Evolutionary conservation across 2,888 invertebrate species (phyloP), one percentile per base, ranked within the genome.

Genomic region (Drosophila algonquin): DNA sequence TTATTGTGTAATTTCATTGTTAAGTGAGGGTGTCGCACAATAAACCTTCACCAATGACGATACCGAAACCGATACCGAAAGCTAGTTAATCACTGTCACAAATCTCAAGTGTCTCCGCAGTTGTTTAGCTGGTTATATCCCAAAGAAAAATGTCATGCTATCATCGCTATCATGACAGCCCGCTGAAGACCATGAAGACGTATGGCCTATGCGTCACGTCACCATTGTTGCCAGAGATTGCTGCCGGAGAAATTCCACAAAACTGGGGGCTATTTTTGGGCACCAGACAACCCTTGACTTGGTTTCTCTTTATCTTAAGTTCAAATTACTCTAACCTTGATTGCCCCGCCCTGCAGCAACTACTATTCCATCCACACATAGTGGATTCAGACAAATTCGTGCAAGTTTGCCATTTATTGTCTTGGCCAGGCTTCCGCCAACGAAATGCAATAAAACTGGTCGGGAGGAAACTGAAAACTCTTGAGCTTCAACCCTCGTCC

Each of bases 71-170:
- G 18, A 14, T 46, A 52, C 40, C 24, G 12, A 7, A 24, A 48
- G 67, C 52, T 70, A 78, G 53, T 84, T 81, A 65, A 87, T 81
- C 81, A 83, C 53, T 81, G 81, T 83, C 81, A 76, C 32, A 46
- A 12, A 24, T 6, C n/a, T 79, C 60, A 58, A 75, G 70, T 73
- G 56, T 30, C 21, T 44, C 24, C 46, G 18, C 10, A n/a, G 24
- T 4, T 8, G 21, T 53, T 45, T 18, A 58, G 21, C 6, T 14
- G 21, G 53, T 45, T 18, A 58, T 57, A 72, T 63, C 68, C 59
- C 62, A 55, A 21, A 44, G 24, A 5, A 24, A 56, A 46, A 45
- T 14, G 9, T 51, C 50, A 21, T 54, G 24, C n/a, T 40, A 51
- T 21, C 53, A 35, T 30, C 30, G 18, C 18, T 7, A 35, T 24